Evolutionary conservation across 1,140 invertebrate species (phyloP).

Genomic region (Steinernema feltiae): DNA sequence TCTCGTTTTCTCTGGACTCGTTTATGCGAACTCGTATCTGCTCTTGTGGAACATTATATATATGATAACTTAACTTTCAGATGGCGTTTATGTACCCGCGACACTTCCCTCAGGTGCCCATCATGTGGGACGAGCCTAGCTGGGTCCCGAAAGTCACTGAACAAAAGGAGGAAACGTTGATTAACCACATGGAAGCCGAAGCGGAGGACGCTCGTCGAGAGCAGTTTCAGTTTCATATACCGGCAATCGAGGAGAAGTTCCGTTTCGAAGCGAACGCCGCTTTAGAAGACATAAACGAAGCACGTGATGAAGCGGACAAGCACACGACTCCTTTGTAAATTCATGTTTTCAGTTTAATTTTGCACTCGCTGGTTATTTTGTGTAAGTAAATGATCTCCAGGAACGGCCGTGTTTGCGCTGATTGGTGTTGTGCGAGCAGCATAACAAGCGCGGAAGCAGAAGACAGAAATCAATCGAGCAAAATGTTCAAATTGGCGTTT

Average conservation of each 20-base stretch:
- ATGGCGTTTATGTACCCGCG: slow-evolving; percentile 4
- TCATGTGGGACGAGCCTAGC: background rate
- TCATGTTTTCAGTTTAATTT: too few relatives aligned
- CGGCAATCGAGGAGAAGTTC: background rate
- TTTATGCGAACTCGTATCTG: too few relatives aligned
- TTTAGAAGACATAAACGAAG: background rate
- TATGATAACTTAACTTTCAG: too few relatives aligned
- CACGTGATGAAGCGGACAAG: background rate
- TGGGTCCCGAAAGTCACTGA: background rate
- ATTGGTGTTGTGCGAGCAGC: too few relatives aligned
- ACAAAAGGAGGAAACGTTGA: background rate
- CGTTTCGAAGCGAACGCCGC: background rate
- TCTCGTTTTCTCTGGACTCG: too few relatives aligned
- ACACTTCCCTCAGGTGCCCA: background rate
- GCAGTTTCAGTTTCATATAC: background rate
- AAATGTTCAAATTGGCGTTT: too few relatives aligned
- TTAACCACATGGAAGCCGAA: slow-evolving; percentile 5
- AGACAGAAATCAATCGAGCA: too few relatives aligned
- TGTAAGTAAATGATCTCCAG: too few relatives aligned
- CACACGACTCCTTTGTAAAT: background rate
- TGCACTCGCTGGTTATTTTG: too few relatives aligned
- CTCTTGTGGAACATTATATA: too few relatives aligned
- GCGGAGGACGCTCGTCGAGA: background rate
- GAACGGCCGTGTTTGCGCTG: too few relatives aligned
- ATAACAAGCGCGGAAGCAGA: too few relatives aligned